Base-by-base conservation (phyloP, 2,888 invertebrate species). In the Synanthedon tipuliformis region DNA sequence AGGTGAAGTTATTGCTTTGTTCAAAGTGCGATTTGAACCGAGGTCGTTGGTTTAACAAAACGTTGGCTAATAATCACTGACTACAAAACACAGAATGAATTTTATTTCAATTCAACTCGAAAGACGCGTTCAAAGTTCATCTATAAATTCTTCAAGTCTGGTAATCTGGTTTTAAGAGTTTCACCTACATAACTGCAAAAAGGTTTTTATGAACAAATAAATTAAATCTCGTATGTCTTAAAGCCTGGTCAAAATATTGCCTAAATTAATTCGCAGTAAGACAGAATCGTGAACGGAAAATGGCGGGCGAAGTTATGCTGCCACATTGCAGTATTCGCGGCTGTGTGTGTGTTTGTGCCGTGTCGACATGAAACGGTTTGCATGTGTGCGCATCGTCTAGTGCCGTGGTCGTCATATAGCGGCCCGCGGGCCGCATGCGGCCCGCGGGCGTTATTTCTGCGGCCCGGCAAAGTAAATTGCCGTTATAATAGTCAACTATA, bases 11-110 rank as follows among this genome's bases (percentile, higher is more conserved):
- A 62, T 65, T 71, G 77, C 79, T 78, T 81, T 81, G 81, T 81
- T 80, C 72, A 69, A 76, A 75, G 75, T 76, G 73, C 74, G 65
- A 75, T 77, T 79, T 71, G 63, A 66, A 67, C 69, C 81, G 81
- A 85, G 85, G 85, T 78, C 82, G 75, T 68, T 67, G 63, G 73
- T 71, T 78, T 63, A 71, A 78, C 75, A 73, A 74, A 76, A 75
- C 73, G 69, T 84, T 82, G 71, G 73, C 69, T 75, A 81, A 83
- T 78, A 81, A 83, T 78, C 72, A 70, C 69, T 78, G 1, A 4
- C 4, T 10, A 34, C 34, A 64, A 68, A 69, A 61, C 61, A 66
- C 63, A 75, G 50, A 51, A 53, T 74, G 70, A 75, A 72, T 71
- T 61, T 63, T 58, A 59, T 50, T 23, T 34, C 34, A 10, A 34